A percentile compares a stretch with the other conserved stretches of the same genome.
These are phyloP conservation scores for Eupithecia subfuscata DNA, from an alignment of 2,888 invertebrate genomes.

Conservation along the genomic window DNA sequence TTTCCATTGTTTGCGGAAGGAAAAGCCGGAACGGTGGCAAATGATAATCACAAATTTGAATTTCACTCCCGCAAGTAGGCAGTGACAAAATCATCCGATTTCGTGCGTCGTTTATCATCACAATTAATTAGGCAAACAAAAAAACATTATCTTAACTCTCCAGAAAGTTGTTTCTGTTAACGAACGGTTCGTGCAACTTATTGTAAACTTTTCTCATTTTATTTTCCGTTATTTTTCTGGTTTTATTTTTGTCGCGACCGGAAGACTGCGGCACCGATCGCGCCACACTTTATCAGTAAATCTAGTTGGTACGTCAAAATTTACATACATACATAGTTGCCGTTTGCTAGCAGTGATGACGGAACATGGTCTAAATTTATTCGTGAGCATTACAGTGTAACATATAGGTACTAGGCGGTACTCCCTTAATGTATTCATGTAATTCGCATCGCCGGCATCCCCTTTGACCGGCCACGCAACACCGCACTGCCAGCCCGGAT, in stretches of 20 bases:
- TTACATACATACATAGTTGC: conserved; percentile 74
- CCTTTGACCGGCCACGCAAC: conserved; percentile 84
- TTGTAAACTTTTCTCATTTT: conserved; percentile 56
- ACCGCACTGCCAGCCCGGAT: conserved; percentile 78
- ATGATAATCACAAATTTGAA: conserved; percentile 82
- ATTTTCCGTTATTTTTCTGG: conserved; percentile 31
- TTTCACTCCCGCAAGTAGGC: conserved; percentile 71
- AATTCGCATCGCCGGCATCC: conserved; percentile 83
- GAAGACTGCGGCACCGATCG: conserved; percentile 42
- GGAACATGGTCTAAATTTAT: conserved; percentile 81
- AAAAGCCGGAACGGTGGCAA: conserved; percentile 73
- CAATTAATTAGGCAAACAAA: conserved; percentile 76
- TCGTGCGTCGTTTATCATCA: conserved; percentile 77
- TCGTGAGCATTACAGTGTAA: conserved; percentile 82
- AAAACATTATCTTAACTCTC: conserved; percentile 66
- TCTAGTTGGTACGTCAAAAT: conserved; percentile 68
- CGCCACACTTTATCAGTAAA: conserved; percentile 56
- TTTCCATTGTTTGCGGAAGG: conserved; percentile 81
- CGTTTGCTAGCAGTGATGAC: conserved; percentile 72
- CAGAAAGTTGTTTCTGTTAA: conserved; percentile 63
- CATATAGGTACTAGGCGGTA: conserved; percentile 78
- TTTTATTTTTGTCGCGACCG: conserved; percentile 49
- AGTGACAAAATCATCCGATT: conserved; percentile 78
- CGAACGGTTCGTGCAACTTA: conserved; percentile 55
- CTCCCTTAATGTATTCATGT: conserved; percentile 84